Evolutionary conservation across 2,888 invertebrate genomes (phyloP), one percentile per base, ranked within the genome.

Genomic region (Caenorhabditis becei): DNA sequence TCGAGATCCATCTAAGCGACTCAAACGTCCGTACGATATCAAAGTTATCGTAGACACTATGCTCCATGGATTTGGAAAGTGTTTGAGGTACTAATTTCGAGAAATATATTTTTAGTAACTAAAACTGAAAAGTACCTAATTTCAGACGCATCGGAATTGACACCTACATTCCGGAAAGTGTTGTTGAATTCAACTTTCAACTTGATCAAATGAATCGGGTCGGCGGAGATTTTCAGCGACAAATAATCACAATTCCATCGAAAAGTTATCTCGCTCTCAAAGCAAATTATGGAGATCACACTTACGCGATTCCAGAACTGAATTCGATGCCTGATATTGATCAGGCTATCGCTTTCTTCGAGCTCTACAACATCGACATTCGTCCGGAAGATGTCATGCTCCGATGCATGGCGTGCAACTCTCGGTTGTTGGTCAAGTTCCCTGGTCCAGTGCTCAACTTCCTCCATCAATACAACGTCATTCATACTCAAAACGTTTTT

Each of bases 41-140:
- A 56, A 74, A 56, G 75, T 80, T 23, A 79, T 82, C 16, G 83
- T 83, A 14, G 86, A 86, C 41, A 69, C 77, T 18, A 86, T 86
- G 86, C 80, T 86, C n/a, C 51, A 70, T 0, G 86, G 86, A 5
- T 77, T 86, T 23, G 86, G 86, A 44, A 84, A 84, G 47, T 51
- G 78, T 56, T 56, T 85, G 47, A 74, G 83, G 75, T 83, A n/a
- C 7, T 47, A 8, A 16, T 16, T 28, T 56, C 32, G 32, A 20
- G 4, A 62, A 5, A 49, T 8, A 26, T 1, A 41, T n/a, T n/a
- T n/a, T n/a, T n/a, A n/a, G n/a, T n/a, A n/a, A n/a, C n/a, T n/a
- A n/a, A n/a, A n/a, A n/a, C n/a, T n/a, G n/a, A n/a, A n/a, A n/a
- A n/a, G n/a, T n/a, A n/a, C n/a, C n/a, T n/a, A 32, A 32, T 10